Evolutionary conservation across 2,797 vertebrate species (phyloP).

Genomic region (Sciaenops ocellatus): DNA sequence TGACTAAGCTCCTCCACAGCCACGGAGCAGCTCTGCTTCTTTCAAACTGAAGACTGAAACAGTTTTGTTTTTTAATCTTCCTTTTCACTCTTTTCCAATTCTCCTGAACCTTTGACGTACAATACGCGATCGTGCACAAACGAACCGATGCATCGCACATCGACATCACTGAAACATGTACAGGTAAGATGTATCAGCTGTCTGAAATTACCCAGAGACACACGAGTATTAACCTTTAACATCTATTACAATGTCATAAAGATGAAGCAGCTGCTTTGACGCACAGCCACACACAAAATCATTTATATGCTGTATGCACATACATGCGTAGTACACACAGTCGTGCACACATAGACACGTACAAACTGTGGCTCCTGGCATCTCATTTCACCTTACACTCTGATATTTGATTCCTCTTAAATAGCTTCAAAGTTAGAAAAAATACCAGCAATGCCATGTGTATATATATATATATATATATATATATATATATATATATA

Average conservation of each 20-base stretch:
- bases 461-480: not conserved
- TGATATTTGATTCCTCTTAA: slow-evolving; percentile 46
- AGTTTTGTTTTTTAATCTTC: not conserved
- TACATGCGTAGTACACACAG: not conserved
- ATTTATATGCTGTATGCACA: not conserved
- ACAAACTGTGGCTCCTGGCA: slow-evolving; percentile 35
- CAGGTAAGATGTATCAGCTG: not conserved
- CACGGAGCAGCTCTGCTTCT: not conserved
- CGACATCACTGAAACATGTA: not conserved
- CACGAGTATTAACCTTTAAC: not conserved
- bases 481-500: not conserved
- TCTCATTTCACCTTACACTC: slow-evolving; percentile 32
- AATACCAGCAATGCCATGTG: slow-evolving; percentile 11
- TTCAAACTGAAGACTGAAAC: not conserved
- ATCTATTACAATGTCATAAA: not conserved
- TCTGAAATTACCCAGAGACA: not conserved
- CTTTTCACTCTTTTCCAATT: not conserved
- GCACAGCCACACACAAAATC: not conserved
- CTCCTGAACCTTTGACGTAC: not conserved
- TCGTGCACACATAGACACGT: slow-evolving; percentile 7
- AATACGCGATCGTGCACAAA: not conserved
- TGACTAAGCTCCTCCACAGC: slow-evolving; percentile 12
- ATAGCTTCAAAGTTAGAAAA: slow-evolving; percentile 47
- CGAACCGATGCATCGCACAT: not conserved
- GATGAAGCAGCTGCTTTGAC: not conserved